These are phyloP conservation scores for Petaurus breviceps DNA, from an alignment of 2,113 vertebrate genomes.

Conservation along the genomic window DNA sequence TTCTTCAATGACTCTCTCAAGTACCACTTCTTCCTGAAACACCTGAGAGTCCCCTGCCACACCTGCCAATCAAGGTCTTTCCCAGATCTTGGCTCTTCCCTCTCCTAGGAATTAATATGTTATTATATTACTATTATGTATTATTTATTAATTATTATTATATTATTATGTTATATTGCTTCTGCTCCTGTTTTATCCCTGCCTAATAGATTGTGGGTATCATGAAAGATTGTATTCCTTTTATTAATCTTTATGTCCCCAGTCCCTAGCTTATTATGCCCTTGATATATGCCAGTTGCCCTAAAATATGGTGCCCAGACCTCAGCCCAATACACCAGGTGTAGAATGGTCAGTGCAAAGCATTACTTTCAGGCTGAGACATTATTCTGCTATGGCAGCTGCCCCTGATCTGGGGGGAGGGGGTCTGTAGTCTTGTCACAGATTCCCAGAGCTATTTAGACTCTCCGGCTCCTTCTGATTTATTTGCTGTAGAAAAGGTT, in stretches of 20 bases:
- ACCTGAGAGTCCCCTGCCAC: background rate
- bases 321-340: background rate
- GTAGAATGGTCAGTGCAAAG: background rate
- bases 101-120: background rate
- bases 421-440: background rate
- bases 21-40: background rate
- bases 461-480: background rate
- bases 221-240: background rate
- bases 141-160: too few species aligned
- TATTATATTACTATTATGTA: background rate
- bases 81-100: background rate
- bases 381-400: background rate
- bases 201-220: background rate
- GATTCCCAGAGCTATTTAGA: background rate
- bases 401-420: background rate
- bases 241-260: background rate
- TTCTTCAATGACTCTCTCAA: background rate
- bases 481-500: conserved; percentile 17
- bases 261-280: background rate
- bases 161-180: background rate
- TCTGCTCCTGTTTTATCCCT: background rate
- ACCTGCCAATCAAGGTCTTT: background rate
- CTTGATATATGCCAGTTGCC: background rate
- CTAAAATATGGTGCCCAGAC: background rate
- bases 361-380: background rate